Evolutionary conservation across 2,797 vertebrate species (phyloP).

Genomic region (Psittacula derbiana): DNA sequence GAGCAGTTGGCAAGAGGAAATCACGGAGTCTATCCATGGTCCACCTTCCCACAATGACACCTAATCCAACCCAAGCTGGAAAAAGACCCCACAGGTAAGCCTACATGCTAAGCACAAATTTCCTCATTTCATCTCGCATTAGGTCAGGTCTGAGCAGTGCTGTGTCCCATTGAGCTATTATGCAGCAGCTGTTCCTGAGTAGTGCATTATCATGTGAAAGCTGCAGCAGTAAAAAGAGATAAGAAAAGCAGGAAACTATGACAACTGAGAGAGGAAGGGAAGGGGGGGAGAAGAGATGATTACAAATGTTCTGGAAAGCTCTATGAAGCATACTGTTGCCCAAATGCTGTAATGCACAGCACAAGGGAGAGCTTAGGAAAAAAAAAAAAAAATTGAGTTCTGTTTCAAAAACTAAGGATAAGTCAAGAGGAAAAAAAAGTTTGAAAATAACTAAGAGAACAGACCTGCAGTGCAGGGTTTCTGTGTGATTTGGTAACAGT

Average conservation of each 20-base stretch:
- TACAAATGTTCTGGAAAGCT: slow-evolving; percentile 19
- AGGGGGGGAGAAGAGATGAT: background rate
- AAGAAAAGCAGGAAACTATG: slow-evolving; percentile 61
- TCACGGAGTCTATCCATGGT: accelerated
- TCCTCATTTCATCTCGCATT: background rate
- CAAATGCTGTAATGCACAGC: background rate
- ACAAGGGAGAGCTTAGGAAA: background rate
- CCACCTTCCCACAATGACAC: background rate
- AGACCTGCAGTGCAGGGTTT: background rate
- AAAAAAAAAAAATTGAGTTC: background rate
- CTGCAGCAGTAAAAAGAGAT: slow-evolving; percentile 9
- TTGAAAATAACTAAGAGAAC: background rate
- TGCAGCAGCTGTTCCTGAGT: slow-evolving; percentile 33
- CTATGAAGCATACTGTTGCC: background rate
- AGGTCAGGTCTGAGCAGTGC: background rate
- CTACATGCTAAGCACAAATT: background rate
- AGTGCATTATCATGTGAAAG: slow-evolving; percentile 29
- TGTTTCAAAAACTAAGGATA: background rate
- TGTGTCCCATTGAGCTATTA: background rate
- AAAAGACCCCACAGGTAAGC: background rate
- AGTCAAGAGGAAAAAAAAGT: background rate
- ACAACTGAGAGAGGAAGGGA: slow-evolving; percentile 30
- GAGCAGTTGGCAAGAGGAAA: background rate
- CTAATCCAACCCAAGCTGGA: accelerated
- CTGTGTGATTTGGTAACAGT: background rate